phyloP scores from a whole-genome alignment of 2,797 vertebrate genomes.

The Mareca strepera region DNA sequence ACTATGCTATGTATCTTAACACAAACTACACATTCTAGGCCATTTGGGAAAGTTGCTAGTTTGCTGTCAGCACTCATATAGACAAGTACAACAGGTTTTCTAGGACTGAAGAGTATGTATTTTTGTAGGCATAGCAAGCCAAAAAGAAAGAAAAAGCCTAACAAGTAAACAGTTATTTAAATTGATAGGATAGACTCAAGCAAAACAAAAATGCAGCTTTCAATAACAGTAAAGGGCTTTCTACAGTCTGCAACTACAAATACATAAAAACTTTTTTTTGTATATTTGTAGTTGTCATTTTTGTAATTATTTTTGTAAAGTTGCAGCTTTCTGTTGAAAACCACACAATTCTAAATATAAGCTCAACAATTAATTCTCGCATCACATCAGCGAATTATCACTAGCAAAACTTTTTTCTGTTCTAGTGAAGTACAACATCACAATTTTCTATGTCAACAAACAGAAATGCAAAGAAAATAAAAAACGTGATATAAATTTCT shows the following conservation, averaged over 20 bases:
- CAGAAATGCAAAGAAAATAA: background rate
- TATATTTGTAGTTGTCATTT: no score
- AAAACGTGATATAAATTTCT: background rate
- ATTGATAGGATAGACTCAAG: background rate
- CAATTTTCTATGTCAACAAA: background rate
- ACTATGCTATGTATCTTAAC: background rate
- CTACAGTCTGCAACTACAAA: background rate
- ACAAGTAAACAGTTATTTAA: background rate
- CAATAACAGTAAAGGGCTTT: background rate
- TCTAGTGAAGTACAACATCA: background rate
- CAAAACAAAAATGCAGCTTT: background rate
- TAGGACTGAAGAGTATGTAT: background rate
- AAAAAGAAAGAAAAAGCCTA: background rate
- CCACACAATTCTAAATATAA: background rate
- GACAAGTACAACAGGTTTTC: background rate
- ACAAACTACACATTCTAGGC: background rate
- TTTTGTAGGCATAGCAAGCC: background rate
- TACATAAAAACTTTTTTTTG: background rate
- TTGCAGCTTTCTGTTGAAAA: background rate
- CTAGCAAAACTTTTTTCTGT: background rate
- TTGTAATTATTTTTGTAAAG: background rate
- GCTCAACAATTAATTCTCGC: background rate
- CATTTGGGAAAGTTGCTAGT: background rate
- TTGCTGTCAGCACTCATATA: background rate
- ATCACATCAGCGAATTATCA: background rate